A percentile compares a stretch with the other conserved stretches of the same genome.
Evolutionary conservation across 2,797 vertebrate species (phyloP).

Genomic region (Masticophis lateralis): DNA sequence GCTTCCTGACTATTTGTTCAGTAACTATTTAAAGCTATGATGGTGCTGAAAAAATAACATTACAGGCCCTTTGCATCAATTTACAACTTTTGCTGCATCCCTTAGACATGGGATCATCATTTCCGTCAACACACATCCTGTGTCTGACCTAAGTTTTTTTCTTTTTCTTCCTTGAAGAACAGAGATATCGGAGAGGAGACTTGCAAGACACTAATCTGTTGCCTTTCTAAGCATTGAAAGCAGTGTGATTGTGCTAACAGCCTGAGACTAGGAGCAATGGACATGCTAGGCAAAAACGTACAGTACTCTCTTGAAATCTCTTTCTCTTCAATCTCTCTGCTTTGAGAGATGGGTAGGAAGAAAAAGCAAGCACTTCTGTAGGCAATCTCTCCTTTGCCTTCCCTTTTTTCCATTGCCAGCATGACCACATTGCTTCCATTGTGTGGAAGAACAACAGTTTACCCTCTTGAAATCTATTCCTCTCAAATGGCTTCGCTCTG

Average conservation of each 20-base stretch:
- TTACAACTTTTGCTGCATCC: neutral
- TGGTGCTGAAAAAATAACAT: neutral
- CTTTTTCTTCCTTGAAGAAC: neutral
- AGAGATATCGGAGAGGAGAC: neutral
- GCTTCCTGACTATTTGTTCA: neutral
- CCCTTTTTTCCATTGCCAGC: neutral
- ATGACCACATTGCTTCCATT: neutral
- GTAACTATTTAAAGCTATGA: neutral
- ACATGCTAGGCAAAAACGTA: neutral
- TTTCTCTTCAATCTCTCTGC: neutral
- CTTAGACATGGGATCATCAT: neutral
- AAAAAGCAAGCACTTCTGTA: neutral
- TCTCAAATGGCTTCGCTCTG: neutral
- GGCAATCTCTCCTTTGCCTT: neutral
- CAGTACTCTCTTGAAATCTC: neutral
- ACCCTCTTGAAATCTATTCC: neutral
- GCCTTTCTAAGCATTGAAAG: neutral
- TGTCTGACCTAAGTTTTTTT: neutral
- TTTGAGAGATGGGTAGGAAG: neutral
- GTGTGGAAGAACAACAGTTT: neutral
- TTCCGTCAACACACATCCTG: neutral
- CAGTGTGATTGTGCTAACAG: neutral
- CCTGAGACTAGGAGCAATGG: neutral
- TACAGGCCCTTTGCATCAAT: neutral
- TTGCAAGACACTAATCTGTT: neutral